These are phyloP conservation scores for Nycticryphes semicollaris DNA, from an alignment of 2,113 vertebrate species.

Conservation along the genomic window DNA sequence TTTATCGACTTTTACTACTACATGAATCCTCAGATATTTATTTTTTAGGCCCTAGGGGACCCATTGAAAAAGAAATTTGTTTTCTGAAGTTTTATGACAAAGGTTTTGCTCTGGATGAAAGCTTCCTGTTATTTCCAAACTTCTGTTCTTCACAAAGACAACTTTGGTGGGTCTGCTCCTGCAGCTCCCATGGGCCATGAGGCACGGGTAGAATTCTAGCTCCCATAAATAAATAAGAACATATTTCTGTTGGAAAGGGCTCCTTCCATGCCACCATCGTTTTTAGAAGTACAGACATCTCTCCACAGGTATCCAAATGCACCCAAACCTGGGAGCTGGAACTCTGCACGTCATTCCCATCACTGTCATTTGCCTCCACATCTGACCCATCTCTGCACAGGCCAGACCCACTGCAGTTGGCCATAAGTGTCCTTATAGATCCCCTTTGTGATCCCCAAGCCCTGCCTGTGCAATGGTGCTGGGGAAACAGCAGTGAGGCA, in stretches of 20 bases:
- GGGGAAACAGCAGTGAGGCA: background rate
- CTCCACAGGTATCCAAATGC: background rate
- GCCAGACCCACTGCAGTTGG: background rate
- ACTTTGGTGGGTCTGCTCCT: background rate
- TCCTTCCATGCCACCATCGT: background rate
- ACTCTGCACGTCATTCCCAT: background rate
- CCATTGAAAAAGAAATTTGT: background rate
- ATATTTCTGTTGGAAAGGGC: background rate
- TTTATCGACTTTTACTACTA: slow-evolving; percentile 60
- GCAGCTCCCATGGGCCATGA: background rate
- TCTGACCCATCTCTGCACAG: background rate
- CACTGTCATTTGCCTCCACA: background rate
- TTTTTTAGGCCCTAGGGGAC: slow-evolving; percentile 43
- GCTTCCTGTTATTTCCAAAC: background rate
- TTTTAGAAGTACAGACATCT: background rate
- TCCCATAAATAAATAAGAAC: background rate
- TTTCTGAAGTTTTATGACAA: slow-evolving; percentile 60
- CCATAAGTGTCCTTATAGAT: background rate
- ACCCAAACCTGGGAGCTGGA: background rate
- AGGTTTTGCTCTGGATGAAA: slow-evolving; percentile 45
- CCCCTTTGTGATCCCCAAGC: fast-evolving
- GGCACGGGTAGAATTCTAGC: background rate
- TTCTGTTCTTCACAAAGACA: background rate
- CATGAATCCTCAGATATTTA: slow-evolving; percentile 61
- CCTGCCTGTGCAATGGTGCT: background rate